These are phyloP conservation scores for Diplolepis rosae DNA, from an alignment of 2,888 invertebrate species.

Conservation along the genomic window DNA sequence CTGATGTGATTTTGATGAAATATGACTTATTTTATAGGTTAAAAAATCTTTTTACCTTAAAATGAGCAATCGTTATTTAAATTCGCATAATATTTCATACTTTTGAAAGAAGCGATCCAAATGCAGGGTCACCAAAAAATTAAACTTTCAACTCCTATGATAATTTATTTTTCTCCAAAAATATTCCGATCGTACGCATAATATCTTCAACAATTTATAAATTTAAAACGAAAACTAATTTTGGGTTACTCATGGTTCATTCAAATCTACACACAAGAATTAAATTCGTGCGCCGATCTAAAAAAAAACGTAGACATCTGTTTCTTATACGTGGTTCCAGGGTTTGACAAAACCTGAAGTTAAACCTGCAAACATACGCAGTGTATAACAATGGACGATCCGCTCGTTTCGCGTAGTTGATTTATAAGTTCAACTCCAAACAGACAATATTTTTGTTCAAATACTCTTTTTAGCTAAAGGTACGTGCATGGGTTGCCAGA, in stretches of 20 bases:
- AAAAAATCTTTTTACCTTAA: no score
- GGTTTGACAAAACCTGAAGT: background rate
- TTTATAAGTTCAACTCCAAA: conserved; percentile 64
- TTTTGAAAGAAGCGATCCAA: no score
- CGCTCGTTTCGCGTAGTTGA: conserved; percentile 47
- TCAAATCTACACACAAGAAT: background rate
- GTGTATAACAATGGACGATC: conserved; percentile 2
- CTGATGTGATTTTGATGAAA: no score
- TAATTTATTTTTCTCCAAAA: no score
- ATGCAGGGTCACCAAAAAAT: no score
- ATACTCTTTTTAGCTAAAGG: conserved; percentile 58
- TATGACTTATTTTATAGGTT: no score
- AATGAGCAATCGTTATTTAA: no score
- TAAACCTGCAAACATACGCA: background rate
- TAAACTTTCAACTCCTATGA: no score
- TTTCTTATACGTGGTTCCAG: background rate
- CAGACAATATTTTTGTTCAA: conserved; percentile 64
- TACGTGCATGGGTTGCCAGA: conserved; percentile 55
- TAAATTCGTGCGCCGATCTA: background rate
- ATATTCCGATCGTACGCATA: no score
- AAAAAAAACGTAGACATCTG: background rate
- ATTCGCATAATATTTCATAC: no score
- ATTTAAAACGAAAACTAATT: background rate
- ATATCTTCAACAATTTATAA: no score
- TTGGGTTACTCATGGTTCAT: background rate